Evolutionary conservation across 2,888 invertebrate species (phyloP), one percentile per base, ranked within the genome.

Genomic region (Sinopyrophorus schimmeli): DNA sequence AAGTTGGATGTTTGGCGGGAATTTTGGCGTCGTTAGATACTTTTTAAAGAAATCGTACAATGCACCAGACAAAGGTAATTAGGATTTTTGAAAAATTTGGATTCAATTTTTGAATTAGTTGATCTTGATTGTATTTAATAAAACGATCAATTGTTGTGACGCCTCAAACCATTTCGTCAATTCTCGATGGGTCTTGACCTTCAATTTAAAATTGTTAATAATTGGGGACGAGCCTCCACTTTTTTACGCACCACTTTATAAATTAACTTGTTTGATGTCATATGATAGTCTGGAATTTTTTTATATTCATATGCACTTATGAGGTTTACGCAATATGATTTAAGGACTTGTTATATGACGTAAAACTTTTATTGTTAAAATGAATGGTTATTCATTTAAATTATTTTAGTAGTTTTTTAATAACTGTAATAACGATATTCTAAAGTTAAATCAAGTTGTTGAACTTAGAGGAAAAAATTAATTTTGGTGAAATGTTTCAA

Each of bases 141-240:
- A 37, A 16, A n/a, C n/a, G 20, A 15, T 37, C 24, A 37, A 37
- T 37, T 37, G 37, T 16, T 10, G 37, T 37, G 24, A 37, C 24
- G 37, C 17, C 24, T 24, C 24, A 16, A 34, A 23, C 10, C 15
- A 23, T 20, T 37, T 15, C 37, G 24, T 37, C 14, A 35, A 35
- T 11, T 14, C 12, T 10, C 9, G 14, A 14, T 35, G 24, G 37
- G 16, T 37, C 37, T 37, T 17, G 24, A 37, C 37, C 37, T 37
- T 37, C 24, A 23, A 2, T 35, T 10, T 21, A 15, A 15, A 23
- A 12, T 35, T 35, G 14, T 5, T 15, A 6, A 4, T 12, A 26
- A 37, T 24, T 16, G 7, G 23, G 16, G 30, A 30, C 30, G 30
- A 30, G 30, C 30, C 30, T 15, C 10, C 27, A 5, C 11, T 30